phyloP scores from a whole-genome alignment of 1,140 invertebrate genomes.

The Drosophila kikkawai region DNA sequence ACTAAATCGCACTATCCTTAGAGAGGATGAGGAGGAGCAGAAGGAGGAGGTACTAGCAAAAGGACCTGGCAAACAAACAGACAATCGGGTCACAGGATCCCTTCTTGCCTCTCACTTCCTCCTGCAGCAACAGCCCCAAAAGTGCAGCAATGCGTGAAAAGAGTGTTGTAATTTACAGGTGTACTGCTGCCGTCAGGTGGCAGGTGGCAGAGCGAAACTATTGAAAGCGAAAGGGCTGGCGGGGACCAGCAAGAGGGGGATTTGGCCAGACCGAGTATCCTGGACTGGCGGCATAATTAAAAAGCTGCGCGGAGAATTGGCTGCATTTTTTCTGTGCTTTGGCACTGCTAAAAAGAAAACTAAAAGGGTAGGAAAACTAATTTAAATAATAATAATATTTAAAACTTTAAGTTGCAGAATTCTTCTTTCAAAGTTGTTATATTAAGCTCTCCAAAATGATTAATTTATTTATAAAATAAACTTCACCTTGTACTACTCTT shows the following conservation, averaged over 20 bases:
- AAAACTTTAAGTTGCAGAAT: background rate
- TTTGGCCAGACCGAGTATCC: constrained; percentile 31
- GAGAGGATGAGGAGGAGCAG: constrained; percentile 9
- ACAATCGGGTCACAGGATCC: constrained; percentile 39
- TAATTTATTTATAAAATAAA: background rate
- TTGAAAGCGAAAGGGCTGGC: constrained; percentile 22
- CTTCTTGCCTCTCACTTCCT: constrained; percentile 18
- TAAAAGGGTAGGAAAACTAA: background rate
- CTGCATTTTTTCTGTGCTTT: constrained; percentile 33
- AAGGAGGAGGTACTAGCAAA: background rate
- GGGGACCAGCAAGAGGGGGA: constrained; percentile 1
- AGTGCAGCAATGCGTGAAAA: constrained; percentile 79
- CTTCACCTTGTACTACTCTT: background rate
- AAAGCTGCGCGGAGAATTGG: constrained; percentile 60
- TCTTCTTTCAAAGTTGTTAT: background rate
- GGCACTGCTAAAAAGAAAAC: constrained; percentile 5
- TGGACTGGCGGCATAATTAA: constrained; percentile 66
- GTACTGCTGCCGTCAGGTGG: constrained; percentile 13
- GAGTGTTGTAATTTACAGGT: constrained; percentile 77
- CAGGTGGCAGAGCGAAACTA: constrained; percentile 49
- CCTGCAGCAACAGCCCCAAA: constrained; percentile 48
- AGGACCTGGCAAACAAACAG: constrained; percentile 42
- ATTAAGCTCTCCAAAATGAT: background rate
- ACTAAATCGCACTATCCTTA: constrained; percentile 67
- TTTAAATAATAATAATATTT: no score